Base-by-base conservation (phyloP, 2,888 invertebrate genomes). In the Drosophila emarginata region DNA sequence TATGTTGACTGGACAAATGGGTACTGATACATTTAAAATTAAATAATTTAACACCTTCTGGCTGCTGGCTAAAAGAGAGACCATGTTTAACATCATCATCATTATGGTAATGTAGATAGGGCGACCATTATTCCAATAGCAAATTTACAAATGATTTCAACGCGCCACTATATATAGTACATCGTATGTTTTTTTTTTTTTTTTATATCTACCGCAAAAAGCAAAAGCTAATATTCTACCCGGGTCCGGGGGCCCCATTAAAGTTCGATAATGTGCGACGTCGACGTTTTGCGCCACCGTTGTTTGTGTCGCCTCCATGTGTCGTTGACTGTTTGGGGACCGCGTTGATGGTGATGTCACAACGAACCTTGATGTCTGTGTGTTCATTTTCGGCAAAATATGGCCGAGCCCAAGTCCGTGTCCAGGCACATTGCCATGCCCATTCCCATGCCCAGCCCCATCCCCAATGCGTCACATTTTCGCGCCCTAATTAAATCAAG, bases 201-300 rank as follows among this genome's bases (percentile, higher is more conserved):
- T 45, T 75, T 71, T 64, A 67, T 74, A 59, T 67, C 40, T 65
- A 60, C 51, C 52, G 63, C 70, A 74, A 62, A 69, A 64, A 82
- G 81, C 83, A 74, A 77, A 71, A 88, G 84, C 82, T 88, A 82
- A 82, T 82, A 74, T 54, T 21, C 67, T 88, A 78, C 59, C 64
- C 78, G 72, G 75, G 69, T 59, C 51, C 36, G 53, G 67, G 45
- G 45, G 37, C 40, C 39, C 87, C 88, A 88, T 86, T 88, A 87
- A 88, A 80, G 88, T 80, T 88, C 87, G 81, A 82, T 86, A 82
- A 86, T 82, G 82, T 83, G 87, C 73, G 70, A 56, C 70, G 66
- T 79, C 63, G 39, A 36, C 39, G 53, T 52, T 39, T 39, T 37
- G 36, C 61, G 52, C 45, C 40, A 26, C 45, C 58, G 40, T 40